Evolutionary conservation across 2,797 vertebrate species (phyloP).

Genomic region (Betta splendens): DNA sequence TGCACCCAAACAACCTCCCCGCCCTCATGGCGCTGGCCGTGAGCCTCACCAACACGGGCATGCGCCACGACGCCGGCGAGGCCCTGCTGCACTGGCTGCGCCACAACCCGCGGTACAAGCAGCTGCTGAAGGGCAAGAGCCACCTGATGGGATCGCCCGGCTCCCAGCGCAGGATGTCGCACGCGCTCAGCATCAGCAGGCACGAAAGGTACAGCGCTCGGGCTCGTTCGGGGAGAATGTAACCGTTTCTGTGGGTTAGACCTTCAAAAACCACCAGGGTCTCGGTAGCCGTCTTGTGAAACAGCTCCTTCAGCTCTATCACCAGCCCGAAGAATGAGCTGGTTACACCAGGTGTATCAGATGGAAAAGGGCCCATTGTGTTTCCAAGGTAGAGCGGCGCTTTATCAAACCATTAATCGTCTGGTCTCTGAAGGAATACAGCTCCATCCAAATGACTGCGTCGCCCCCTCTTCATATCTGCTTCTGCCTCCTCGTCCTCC

Average conservation of each 20-base stretch:
- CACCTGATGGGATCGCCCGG: slow-evolving; percentile 84
- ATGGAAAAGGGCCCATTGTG: slow-evolving; percentile 35
- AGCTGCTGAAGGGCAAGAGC: slow-evolving; percentile 86
- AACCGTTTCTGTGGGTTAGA: not conserved
- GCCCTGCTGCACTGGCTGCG: slow-evolving; percentile 91
- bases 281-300: slow-evolving; percentile 32
- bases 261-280: too few species aligned
- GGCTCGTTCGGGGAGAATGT: not conserved
- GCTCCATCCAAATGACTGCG: slow-evolving; percentile 38
- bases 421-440: slow-evolving; percentile 36
- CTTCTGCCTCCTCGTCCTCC: not conserved
- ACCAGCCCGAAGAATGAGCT: slow-evolving; percentile 30
- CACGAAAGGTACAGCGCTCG: slow-evolving; percentile 63
- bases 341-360: slow-evolving; percentile 45
- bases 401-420: slow-evolving; percentile 51
- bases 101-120: slow-evolving; percentile 95
- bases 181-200: slow-evolving; percentile 67
- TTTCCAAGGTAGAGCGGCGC: slow-evolving; percentile 28
- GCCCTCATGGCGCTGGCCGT: slow-evolving; percentile 96
- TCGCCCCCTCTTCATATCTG: slow-evolving; percentile 25
- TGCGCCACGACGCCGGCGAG: slow-evolving; percentile 93
- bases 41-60: slow-evolving; percentile 96
- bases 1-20: slow-evolving; percentile 94
- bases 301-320: slow-evolving; percentile 21
- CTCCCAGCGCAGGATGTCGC: slow-evolving; percentile 86